A percentile compares a stretch with the other conserved stretches of the same genome.
Evolutionary conservation across 2,113 vertebrate species (phyloP).

Genomic region (Egretta garzetta): DNA sequence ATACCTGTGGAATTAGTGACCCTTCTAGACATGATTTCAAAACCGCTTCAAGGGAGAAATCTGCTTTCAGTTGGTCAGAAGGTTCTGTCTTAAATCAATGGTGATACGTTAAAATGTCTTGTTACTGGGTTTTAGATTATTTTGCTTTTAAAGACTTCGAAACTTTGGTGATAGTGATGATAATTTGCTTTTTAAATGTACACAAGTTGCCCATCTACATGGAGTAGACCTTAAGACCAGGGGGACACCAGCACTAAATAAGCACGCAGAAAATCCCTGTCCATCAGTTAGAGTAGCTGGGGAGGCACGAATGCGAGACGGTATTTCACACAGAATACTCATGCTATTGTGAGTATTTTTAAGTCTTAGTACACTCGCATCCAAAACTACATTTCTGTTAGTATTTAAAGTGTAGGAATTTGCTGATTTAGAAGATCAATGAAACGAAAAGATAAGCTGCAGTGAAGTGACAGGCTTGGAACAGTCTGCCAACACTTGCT

Average conservation of each 20-base stretch:
- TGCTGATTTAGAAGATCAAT: not conserved
- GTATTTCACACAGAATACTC: not conserved
- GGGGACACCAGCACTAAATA: not conserved
- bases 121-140: not conserved
- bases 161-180: not conserved
- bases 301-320: not conserved
- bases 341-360: not conserved
- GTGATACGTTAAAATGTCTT: not conserved
- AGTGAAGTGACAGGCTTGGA: not conserved
- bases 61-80: slow-evolving; percentile 2
- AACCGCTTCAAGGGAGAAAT: not conserved
- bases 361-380: not conserved
- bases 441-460: not conserved
- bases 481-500: not conserved
- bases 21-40: slow-evolving; percentile 31
- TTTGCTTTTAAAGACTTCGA: not conserved
- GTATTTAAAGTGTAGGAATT: not conserved
- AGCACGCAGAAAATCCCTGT: not conserved
- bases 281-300: not conserved
- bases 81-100: not conserved
- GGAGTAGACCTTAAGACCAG: not conserved
- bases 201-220: not conserved
- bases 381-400: not conserved
- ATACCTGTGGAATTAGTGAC: slow-evolving; percentile 34
- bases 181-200: not conserved